Evolutionary conservation across 2,888 invertebrate species (phyloP), one percentile per base, ranked within the genome.

Genomic region (Phalangium opilio): DNA sequence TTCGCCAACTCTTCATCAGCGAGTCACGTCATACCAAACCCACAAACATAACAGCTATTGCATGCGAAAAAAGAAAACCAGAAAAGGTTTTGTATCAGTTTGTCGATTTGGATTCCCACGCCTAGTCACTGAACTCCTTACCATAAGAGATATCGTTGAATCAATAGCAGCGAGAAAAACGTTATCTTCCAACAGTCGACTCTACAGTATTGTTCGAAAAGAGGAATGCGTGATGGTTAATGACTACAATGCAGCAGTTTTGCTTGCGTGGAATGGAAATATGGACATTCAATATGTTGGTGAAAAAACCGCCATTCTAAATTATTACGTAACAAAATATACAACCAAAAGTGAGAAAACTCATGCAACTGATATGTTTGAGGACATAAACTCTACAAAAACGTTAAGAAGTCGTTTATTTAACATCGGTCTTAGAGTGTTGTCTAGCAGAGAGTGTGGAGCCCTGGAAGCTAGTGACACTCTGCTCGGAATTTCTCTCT

Each of bases 21-120:
- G 44, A 15, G 44, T 44, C 2, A 17, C 17, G 12, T 17, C 11
- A 5, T 43, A 43, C 17, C 34, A 43, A 18, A 34, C 7, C 4
- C 43, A 43, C 19, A 34, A 35, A 35, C 35, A 35, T n/a, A 44
- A 44, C n/a, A 11, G 8, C 3, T 44, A 44, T n/a, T 44, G 44
- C 17, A 5, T 44, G 35, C 3, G 44, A 12, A 17, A 2, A 10
- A 44, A 44, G n/a, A 44, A 35, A 33, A 33, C 15, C 4, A 44
- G 35, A 34, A 17, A 7, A 17, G 17, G 34, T 17, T n/a, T 33
- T 10, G 19, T 15, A 8, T 18, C 15, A 35, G 44, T 44, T 44
- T 44, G 36, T 35, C 4, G 44, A 15, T 34, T 36, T 17, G 15
- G 36, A 19, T 44, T 41, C 21, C 41, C 41, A 18, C 41, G 19